Evolutionary conservation across 2,888 invertebrate species (phyloP).

Genomic region (Thecophora atra): DNA sequence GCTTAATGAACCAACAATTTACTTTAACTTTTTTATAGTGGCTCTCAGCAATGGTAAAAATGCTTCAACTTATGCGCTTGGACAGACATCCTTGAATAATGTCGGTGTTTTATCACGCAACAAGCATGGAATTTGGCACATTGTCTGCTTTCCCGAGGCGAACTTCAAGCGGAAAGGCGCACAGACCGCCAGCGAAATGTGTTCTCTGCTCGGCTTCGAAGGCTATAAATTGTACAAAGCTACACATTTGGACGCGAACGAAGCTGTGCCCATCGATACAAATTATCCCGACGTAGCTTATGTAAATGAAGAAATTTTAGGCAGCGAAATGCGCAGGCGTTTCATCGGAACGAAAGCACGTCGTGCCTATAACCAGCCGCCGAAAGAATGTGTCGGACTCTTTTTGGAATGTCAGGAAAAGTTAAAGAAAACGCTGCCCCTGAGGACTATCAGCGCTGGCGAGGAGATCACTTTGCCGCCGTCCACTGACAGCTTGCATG

Average conservation of each 20-base stretch:
- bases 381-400: constrained; percentile 54
- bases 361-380: too few relatives aligned
- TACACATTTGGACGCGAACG: constrained; percentile 43
- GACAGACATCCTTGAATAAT: constrained; percentile 70
- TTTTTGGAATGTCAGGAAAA: constrained; percentile 60
- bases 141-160: constrained; percentile 70
- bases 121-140: constrained; percentile 72
- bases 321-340: neutral
- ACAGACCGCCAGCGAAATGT: constrained; percentile 70
- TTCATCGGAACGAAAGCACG: neutral
- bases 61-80: constrained; percentile 71
- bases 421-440: constrained; percentile 53
- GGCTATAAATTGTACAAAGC: constrained; percentile 59
- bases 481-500: constrained; percentile 13
- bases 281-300: neutral
- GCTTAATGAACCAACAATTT: neutral
- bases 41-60: constrained; percentile 74
- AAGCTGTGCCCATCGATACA: constrained; percentile 53
- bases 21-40: constrained; percentile 65
- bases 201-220: constrained; percentile 74
- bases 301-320: neutral
- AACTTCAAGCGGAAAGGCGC: constrained; percentile 51
- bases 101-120: constrained; percentile 74
- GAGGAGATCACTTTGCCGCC: constrained; percentile 34
- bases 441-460: constrained; percentile 58